These are phyloP conservation scores for Drosophila nebulosa DNA, from an alignment of 1,140 invertebrate species.

Conservation along the genomic window DNA sequence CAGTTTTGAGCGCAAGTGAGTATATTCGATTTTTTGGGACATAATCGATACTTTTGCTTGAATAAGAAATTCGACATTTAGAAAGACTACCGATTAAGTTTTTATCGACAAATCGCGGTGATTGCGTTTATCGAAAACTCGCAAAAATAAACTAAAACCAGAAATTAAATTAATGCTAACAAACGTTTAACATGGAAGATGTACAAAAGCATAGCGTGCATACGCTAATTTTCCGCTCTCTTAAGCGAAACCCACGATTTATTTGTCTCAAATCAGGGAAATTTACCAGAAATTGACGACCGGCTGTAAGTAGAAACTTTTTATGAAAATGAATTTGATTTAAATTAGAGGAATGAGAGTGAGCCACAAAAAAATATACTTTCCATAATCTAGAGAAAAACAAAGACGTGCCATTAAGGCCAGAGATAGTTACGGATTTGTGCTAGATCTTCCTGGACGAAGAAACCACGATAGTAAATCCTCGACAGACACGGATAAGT, in stretches of 20 bases:
- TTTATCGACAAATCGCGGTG: neutral
- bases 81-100: neutral
- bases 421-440: conserved; percentile 92
- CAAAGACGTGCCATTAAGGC: conserved; percentile 90
- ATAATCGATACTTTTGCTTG: too few relatives aligned
- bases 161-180: neutral
- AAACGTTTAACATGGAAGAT: conserved; percentile 84
- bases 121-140: neutral
- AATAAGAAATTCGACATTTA: neutral
- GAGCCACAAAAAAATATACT: neutral
- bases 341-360: neutral
- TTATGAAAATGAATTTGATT: neutral
- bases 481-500: conserved; percentile 78
- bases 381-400: conserved; percentile 85
- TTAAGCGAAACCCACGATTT: conserved; percentile 98
- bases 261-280: conserved; percentile 95
- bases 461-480: conserved; percentile 83
- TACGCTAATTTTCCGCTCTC: conserved; percentile 96
- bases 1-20: neutral
- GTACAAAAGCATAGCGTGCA: conserved; percentile 98
- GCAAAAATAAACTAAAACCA: neutral
- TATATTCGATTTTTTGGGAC: neutral
- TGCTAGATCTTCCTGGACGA: conserved; percentile 91
- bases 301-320: conserved; percentile 87
- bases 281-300: conserved; percentile 91